Base-by-base conservation (phyloP, 2,113 vertebrate species). In the Malurus alboscapulatus region DNA sequence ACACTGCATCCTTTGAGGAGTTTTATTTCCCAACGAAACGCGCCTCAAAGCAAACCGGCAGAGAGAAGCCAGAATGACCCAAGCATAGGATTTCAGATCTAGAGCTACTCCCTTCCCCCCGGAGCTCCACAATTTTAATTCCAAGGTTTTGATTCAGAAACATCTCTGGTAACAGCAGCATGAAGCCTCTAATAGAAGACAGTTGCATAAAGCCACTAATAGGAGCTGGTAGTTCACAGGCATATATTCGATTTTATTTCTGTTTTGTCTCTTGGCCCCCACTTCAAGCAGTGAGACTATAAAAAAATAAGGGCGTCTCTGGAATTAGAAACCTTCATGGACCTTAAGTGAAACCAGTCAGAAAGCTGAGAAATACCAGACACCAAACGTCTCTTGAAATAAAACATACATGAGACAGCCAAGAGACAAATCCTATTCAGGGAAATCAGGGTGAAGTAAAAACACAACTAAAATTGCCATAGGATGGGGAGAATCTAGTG, bases 1-100 rank as follows among this genome's bases (percentile, higher is more conserved):
- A 91, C 83, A 83, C 88, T 88, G 92, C 94, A 74, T 96, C 83
- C 85, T 80, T 95, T 19, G 94, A 59, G 95, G 81, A 55, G 20
- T n/a, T 86, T 88, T 55, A 2, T 14, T 84, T 71, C 44, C 11
- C 53, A 34, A 2, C 8, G 13, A 87, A 81, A 36, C 12, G 47
- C 6, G 69, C 73, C 74, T 90, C 44, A 68, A 84, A 93, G 91
- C 83, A 87, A 96, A 94, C 45, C 1, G 54, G 45, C 36, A 72
- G 74, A 82, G 74, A 88, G 92, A 85, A 58, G 63, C 42, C 50
- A 36, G 59, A 53, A 58, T n/a, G 51, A 58, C 69, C 2, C 27
- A 50, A 61, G 62, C 62, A 13, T 45, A 80, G 57, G 80, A 57
- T 83, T 95, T 94, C 68, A 77, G 80, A 84, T n/a, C 57, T 80